A percentile compares a stretch with the other conserved stretches of the same genome.
These are phyloP conservation scores for Pyrrhura leucotis DNA, from an alignment of 2,797 vertebrate genomes.

Conservation along the genomic window DNA sequence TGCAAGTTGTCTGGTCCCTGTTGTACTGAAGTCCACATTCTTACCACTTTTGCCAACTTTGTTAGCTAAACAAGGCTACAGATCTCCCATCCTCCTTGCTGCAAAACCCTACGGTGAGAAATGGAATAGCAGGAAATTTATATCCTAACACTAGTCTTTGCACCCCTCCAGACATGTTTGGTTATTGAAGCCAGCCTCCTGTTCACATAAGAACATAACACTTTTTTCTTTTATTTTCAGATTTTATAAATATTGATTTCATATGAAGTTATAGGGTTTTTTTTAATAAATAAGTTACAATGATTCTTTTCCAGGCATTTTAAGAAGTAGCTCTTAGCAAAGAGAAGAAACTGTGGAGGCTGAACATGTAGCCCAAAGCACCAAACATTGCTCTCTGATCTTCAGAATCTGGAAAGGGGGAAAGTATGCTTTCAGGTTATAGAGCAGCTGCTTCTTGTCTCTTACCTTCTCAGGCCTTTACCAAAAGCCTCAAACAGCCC, in stretches of 20 bases:
- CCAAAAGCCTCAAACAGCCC: background rate
- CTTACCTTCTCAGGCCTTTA: background rate
- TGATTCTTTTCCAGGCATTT: background rate
- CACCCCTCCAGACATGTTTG: background rate
- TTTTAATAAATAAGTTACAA: background rate
- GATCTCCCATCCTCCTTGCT: background rate
- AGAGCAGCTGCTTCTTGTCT: background rate
- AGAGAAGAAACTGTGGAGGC: background rate
- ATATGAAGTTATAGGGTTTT: background rate
- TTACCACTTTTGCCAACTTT: background rate
- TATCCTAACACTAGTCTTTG: background rate
- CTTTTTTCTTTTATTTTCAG: background rate
- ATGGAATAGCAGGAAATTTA: background rate
- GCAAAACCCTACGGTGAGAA: background rate
- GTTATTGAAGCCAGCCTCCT: background rate
- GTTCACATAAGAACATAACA: background rate
- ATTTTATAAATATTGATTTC: background rate
- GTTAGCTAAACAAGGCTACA: background rate
- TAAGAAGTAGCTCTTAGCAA: background rate
- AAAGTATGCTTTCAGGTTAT: background rate
- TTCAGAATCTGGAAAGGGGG: background rate
- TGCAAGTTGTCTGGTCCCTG: background rate
- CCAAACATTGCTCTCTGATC: background rate
- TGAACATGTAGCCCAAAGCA: background rate
- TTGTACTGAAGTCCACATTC: background rate